These are phyloP conservation scores for Rhynchopsitta pachyrhyncha DNA, from an alignment of 2,113 vertebrate species.

Conservation along the genomic window DNA sequence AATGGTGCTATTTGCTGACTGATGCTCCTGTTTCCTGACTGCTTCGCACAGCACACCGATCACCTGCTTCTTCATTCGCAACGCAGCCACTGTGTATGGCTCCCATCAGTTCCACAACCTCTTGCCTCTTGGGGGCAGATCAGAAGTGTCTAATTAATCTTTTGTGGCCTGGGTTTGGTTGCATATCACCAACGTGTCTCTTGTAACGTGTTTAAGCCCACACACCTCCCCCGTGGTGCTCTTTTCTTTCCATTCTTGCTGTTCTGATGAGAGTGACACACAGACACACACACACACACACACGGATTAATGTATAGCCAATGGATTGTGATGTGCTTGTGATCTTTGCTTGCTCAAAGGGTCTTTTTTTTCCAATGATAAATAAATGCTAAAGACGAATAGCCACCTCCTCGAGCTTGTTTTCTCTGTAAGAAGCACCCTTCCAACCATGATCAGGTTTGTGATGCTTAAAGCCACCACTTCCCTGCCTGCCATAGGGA, in stretches of 20 bases:
- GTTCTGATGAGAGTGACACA: conserved; percentile 75
- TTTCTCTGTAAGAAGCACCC: conserved; percentile 70
- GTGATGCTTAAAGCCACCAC: neutral
- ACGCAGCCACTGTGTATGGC: neutral
- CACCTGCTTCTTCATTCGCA: conserved; percentile 37
- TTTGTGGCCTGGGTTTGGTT: conserved; percentile 89
- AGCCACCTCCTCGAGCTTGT: conserved; percentile 76
- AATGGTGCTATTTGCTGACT: conserved; percentile 44
- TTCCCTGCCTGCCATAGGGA: neutral
- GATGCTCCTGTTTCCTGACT: conserved; percentile 7
- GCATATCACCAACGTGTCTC: conserved; percentile 74
- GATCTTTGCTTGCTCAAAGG: conserved; percentile 92
- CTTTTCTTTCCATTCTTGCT: conserved; percentile 74
- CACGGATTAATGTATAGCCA: conserved; percentile 81
- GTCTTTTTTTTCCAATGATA: conserved; percentile 73
- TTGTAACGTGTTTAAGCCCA: conserved; percentile 75
- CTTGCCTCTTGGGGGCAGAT: conserved; percentile 65
- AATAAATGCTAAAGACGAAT: conserved; percentile 93
- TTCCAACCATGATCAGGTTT: neutral
- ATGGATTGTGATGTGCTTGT: conserved; percentile 93
- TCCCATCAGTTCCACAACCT: neutral
- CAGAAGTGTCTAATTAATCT: conserved; percentile 78
- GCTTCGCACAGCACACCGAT: conserved; percentile 45
- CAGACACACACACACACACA: neutral
- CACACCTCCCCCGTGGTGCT: conserved; percentile 78